Percentiles rank a stretch among this genome's conserved stretches.
Evolutionary conservation across 2,113 vertebrate species (phyloP).

Genomic region (Halcyon malimbica): DNA sequence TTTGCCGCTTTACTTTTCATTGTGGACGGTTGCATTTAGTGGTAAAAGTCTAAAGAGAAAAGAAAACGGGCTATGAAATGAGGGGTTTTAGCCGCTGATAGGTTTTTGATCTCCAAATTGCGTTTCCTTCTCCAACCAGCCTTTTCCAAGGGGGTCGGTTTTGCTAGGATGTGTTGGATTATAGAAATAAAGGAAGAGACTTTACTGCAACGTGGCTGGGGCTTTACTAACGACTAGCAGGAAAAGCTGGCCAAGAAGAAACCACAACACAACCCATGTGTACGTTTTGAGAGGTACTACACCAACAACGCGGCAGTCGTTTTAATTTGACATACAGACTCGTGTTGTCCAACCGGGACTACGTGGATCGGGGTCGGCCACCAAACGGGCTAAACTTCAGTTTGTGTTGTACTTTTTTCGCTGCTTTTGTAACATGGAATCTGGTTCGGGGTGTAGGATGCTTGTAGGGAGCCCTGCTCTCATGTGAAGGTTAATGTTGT

Average conservation of each 20-base stretch:
- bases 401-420: background rate
- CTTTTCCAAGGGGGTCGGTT: background rate
- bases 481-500: background rate
- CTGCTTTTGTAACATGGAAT: background rate
- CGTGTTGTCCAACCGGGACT: accelerated
- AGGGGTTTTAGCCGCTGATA: background rate
- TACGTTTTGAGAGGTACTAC: background rate
- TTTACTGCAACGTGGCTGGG: background rate
- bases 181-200: background rate
- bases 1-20: background rate
- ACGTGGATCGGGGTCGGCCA: background rate
- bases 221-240: background rate
- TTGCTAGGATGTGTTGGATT: background rate
- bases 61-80: background rate
- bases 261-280: background rate
- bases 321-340: background rate
- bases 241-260: background rate
- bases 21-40: background rate
- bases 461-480: background rate
- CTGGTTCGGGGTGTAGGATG: background rate
- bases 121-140: background rate
- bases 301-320: background rate
- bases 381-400: background rate
- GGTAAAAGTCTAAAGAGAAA: background rate
- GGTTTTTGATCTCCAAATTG: background rate